These are phyloP conservation scores for Tinamus guttatus DNA, from an alignment of 2,113 vertebrate genomes.

Conservation along the genomic window DNA sequence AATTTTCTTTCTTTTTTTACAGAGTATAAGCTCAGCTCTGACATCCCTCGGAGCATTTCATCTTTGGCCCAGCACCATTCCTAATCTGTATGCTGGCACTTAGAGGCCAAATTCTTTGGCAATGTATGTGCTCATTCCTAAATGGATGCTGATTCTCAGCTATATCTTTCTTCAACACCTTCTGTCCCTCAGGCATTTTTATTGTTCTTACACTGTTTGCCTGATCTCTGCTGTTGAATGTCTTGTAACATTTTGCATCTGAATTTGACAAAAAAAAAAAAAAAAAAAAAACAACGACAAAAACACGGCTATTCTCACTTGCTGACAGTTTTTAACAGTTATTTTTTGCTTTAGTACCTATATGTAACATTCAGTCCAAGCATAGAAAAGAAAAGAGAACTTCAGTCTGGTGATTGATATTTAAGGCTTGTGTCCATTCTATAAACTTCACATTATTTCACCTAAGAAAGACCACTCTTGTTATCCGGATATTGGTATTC, in stretches of 20 bases:
- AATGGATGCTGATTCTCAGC: neutral
- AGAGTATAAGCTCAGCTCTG: neutral
- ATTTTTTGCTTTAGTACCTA: neutral
- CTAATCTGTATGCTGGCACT: constrained; percentile 1
- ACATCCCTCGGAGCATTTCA: neutral
- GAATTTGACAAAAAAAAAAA: neutral
- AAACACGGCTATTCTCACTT: neutral
- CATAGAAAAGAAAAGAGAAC: neutral
- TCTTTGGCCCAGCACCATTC: neutral
- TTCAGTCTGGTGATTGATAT: neutral
- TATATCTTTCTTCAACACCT: constrained; percentile 37
- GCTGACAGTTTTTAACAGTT: neutral
- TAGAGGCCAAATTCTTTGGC: neutral
- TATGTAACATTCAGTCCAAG: neutral
- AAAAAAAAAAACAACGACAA: neutral
- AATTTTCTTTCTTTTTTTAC: neutral
- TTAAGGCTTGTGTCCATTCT: neutral
- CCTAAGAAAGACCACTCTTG: neutral
- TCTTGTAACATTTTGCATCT: neutral
- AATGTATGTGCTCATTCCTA: neutral
- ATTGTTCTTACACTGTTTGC: neutral
- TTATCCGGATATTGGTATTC: neutral
- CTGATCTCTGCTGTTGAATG: neutral
- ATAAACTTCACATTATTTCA: neutral
- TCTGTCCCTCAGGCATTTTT: constrained; percentile 6